Evolutionary conservation across 2,888 invertebrate genomes (phyloP), one percentile per base, ranked within the genome.

Genomic region (Drosophila prostipennis): DNA sequence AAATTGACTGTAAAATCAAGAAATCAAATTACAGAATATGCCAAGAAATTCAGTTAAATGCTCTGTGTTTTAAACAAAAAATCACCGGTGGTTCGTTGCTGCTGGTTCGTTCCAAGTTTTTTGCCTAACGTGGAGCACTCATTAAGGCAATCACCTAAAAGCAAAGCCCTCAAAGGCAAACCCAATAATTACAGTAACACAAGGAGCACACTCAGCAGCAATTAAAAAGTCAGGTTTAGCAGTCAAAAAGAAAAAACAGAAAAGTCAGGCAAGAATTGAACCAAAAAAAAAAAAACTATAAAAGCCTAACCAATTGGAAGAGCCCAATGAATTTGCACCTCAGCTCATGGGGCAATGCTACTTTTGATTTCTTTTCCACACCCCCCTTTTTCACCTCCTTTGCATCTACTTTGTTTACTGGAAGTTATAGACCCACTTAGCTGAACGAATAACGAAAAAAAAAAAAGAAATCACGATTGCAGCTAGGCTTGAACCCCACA

Each of bases 401-500:
- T 16, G 26, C 45, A 52, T 32, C 32, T 34, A 57, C 57, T 61
- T 61, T 61, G 60, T 61, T 61, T 57, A 57, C 60, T 46, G 32
- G 23, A 57, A 61, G 60, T 61, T 61, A 57, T 57, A 61, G 60
- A 57, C 60, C 60, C 60, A 61, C 60, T 61, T 61, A 46, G 57
- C 32, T 11, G n/a, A 10, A 6, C 6, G 26, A 16, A 54, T 10
- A 59, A 52, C 23, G 23, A 29, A 3, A 14, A 34, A 16, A 16
- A 45, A 8, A 10, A 36, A 19, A 19, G 36, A 32, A 32, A 40
- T 3, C 23, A 53, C 46, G 42, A 34, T 19, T 57, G 71, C 76
- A 72, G 65, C 63, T 72, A 78, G 78, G 69, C n/a, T 70, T 58
- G 69, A 68, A 36, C 48, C 37, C 49, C 36, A 32, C 43, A 39